Evolutionary conservation across 1,140 invertebrate genomes (phyloP).

Genomic region (Drosophila micromelanica): DNA sequence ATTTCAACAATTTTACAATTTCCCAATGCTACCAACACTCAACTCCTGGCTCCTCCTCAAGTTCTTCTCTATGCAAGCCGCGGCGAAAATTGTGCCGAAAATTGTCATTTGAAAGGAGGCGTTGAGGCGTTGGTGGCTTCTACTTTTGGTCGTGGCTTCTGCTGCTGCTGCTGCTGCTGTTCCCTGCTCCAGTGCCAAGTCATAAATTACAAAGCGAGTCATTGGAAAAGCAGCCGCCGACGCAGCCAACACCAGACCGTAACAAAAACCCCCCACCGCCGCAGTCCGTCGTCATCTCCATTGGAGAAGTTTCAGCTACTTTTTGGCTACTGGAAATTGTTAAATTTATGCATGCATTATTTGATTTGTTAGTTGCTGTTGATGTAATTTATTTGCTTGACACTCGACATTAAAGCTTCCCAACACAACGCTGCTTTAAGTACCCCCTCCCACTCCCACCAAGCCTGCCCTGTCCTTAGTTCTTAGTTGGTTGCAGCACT

Average conservation of each 20-base stretch:
- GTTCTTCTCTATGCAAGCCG: slow-evolving; percentile 30
- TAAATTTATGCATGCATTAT: slow-evolving; percentile 80
- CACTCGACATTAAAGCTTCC: slow-evolving; percentile 28
- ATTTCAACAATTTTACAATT: slow-evolving; percentile 80
- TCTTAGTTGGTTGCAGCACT: slow-evolving; percentile 45
- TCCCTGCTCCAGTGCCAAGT: slow-evolving; percentile 61
- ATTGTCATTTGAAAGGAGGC: slow-evolving; percentile 65
- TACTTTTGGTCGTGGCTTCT: slow-evolving; percentile 2
- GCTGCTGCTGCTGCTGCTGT: slow-evolving; percentile 22
- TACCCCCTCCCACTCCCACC: neutral
- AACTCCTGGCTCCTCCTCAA: neutral
- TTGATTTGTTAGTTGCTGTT: slow-evolving; percentile 75
- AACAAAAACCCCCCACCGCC: neutral
- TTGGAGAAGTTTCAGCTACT: slow-evolving; percentile 54
- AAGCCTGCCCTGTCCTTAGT: neutral
- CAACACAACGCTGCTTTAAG: neutral
- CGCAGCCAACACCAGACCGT: slow-evolving; percentile 28
- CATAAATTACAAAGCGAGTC: slow-evolving; percentile 79
- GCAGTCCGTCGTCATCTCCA: neutral
- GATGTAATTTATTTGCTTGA: slow-evolving; percentile 72
- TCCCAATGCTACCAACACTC: slow-evolving; percentile 19
- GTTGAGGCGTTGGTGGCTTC: slow-evolving; percentile 24
- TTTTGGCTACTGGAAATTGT: slow-evolving; percentile 66
- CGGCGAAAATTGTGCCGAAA: slow-evolving; percentile 77
- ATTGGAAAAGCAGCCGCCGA: slow-evolving; percentile 73